Evolutionary conservation across 2,797 vertebrate genomes (phyloP).

Genomic region (Anguilla anguilla): DNA sequence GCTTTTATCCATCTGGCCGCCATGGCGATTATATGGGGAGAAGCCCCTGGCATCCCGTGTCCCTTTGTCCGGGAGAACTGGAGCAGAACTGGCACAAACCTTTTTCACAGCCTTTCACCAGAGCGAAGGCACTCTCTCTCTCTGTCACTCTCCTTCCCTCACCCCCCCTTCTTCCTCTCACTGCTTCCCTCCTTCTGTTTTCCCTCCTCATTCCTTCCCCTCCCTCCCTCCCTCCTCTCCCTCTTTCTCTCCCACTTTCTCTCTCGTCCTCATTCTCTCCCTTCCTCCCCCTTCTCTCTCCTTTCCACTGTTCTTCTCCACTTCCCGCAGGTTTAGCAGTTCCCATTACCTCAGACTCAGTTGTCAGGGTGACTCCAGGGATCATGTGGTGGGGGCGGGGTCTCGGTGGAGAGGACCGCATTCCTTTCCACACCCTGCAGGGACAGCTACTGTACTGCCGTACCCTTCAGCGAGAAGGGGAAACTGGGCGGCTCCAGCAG

Average conservation of each 20-base stretch:
- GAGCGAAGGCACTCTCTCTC: slow-evolving; percentile 12
- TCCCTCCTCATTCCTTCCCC: slow-evolving; percentile 22
- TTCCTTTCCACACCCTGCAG: neutral
- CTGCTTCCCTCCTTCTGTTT: neutral
- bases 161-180: slow-evolving; percentile 12
- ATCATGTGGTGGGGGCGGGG: slow-evolving; percentile 3
- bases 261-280: neutral
- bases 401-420: neutral
- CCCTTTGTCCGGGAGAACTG: slow-evolving; percentile 69
- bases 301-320: neutral
- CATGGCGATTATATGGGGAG: slow-evolving; percentile 63
- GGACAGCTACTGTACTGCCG: neutral
- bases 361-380: slow-evolving; percentile 13
- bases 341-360: slow-evolving; percentile 11
- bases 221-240: neutral
- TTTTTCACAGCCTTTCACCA: slow-evolving; percentile 55
- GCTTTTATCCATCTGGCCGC: slow-evolving; percentile 63
- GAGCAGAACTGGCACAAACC: slow-evolving; percentile 61
- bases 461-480: neutral
- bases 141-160: neutral
- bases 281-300: neutral
- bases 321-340: neutral
- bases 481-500: neutral
- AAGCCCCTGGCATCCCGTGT: slow-evolving; percentile 59
- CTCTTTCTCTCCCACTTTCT: neutral